A percentile compares a stretch with the other conserved stretches of the same genome.
Conservation (phyloP, 2,113 vertebrate species). For the Neolamprologus hecqui region DNA sequence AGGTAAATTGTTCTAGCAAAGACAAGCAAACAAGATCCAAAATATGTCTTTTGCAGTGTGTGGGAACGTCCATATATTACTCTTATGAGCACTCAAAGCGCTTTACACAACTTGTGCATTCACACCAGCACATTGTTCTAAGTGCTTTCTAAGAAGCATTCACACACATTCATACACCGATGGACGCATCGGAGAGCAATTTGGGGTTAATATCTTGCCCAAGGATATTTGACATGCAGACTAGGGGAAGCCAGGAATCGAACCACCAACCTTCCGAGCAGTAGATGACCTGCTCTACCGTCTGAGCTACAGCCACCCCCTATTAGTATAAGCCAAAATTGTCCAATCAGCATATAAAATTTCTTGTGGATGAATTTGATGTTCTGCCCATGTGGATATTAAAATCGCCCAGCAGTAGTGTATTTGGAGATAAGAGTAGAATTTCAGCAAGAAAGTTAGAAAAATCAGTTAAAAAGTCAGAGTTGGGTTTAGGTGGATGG, state of each 20-base stretch:
- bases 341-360: neutral
- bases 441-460: neutral
- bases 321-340: neutral
- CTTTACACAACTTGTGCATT: neutral
- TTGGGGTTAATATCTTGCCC: neutral
- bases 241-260: neutral
- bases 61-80: neutral
- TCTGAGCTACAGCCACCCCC: neutral
- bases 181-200: neutral
- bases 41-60: neutral
- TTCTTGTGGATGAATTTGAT: neutral
- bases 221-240: neutral
- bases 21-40: neutral
- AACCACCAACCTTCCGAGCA: neutral
- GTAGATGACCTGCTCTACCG: accelerated
- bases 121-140: neutral
- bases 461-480: neutral
- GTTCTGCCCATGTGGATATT: neutral
- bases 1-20: neutral
- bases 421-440: neutral
- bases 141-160: neutral
- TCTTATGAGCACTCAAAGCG: accelerated
- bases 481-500: neutral
- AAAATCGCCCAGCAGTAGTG: neutral
- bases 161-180: neutral